Evolutionary conservation across 2,888 invertebrate species (phyloP).

Genomic region (Crepidodera aurea): DNA sequence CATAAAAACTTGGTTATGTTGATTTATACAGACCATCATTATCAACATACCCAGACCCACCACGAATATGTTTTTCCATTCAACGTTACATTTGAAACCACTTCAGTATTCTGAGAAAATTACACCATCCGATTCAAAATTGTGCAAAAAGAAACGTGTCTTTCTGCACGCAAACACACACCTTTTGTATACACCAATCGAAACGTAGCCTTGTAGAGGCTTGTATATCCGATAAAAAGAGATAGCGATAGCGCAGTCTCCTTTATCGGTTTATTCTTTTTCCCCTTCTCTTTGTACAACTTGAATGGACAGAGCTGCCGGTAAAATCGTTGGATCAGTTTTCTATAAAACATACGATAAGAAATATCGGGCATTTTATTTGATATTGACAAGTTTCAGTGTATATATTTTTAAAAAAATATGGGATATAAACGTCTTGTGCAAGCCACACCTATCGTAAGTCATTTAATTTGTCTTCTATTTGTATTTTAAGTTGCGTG

Average conservation of each 20-base stretch:
- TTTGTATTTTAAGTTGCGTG: neutral
- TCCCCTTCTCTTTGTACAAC: neutral
- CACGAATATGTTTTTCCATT: neutral
- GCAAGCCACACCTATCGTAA: slow-evolving; percentile 40
- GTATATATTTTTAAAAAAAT: neutral
- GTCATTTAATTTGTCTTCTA: slow-evolving; percentile 22
- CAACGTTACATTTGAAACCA: neutral
- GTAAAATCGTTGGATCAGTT: slow-evolving; percentile 1
- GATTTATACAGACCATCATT: too few species aligned
- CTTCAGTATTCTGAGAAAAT: slow-evolving; percentile 8
- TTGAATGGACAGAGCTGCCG: slow-evolving; percentile 8
- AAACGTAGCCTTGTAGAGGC: slow-evolving; percentile 10
- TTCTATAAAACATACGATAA: neutral
- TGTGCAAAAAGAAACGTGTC: slow-evolving; percentile 7
- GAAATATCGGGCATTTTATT: neutral
- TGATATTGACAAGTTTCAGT: neutral
- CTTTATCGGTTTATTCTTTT: neutral
- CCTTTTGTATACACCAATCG: slow-evolving; percentile 31
- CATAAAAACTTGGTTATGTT: too few species aligned
- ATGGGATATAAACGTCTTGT: slow-evolving; percentile 41
- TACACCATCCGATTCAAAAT: neutral
- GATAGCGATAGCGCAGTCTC: slow-evolving; percentile 6
- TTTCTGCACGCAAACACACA: slow-evolving; percentile 30
- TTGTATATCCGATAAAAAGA: slow-evolving; percentile 9
- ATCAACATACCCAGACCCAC: neutral